A percentile compares a stretch with the other conserved stretches of the same genome.
phyloP scores from a whole-genome alignment of 1,140 invertebrate genomes.

The Zeugodacus cucurbitae region DNA sequence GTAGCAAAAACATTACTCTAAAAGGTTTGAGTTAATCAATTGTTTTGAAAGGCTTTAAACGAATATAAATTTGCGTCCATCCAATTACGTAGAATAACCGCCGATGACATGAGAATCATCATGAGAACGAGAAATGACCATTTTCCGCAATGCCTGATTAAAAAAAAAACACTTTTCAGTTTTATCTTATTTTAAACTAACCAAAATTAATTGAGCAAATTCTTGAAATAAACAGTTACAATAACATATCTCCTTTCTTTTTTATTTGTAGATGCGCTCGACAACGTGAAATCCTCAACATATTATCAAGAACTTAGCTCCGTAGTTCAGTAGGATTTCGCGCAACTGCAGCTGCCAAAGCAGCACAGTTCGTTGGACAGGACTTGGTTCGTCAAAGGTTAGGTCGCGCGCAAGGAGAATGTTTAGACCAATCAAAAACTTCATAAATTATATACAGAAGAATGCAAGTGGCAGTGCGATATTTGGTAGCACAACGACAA shows the following conservation, averaged over 20 bases:
- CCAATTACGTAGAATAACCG: too few species aligned
- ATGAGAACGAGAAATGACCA: too few species aligned
- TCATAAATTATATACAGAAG: constrained; percentile 65
- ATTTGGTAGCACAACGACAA: constrained; percentile 51
- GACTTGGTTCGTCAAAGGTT: neutral
- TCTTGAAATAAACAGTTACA: too few species aligned
- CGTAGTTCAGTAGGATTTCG: neutral
- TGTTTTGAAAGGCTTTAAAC: too few species aligned
- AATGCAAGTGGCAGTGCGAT: constrained; percentile 61
- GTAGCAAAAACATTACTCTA: too few species aligned
- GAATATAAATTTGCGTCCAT: too few species aligned
- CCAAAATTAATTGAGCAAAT: too few species aligned
- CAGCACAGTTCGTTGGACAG: neutral
- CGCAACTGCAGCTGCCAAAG: neutral
- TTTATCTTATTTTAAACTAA: too few species aligned
- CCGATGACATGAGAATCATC: too few species aligned
- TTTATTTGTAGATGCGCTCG: neutral
- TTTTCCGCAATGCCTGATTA: too few species aligned
- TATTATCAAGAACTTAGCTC: neutral
- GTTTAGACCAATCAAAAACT: constrained; percentile 64
- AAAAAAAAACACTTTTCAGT: too few species aligned
- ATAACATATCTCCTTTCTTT: neutral
- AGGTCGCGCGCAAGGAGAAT: constrained; percentile 47
- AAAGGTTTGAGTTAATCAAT: too few species aligned
- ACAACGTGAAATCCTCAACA: neutral